Evolutionary conservation across 1,140 invertebrate species (phyloP), one percentile per base, ranked within the genome.

Genomic region (Drosophila lini): DNA sequence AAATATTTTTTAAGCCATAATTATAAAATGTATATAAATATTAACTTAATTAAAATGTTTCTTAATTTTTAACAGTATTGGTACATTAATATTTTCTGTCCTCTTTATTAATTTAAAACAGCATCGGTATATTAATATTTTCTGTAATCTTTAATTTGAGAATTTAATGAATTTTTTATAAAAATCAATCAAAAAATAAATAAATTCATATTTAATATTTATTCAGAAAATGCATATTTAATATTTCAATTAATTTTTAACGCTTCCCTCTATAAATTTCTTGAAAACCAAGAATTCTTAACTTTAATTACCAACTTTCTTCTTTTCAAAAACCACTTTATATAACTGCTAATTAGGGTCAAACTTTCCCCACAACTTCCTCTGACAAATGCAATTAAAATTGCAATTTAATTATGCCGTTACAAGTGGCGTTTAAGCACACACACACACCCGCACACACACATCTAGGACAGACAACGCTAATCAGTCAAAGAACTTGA

Each of bases 401-500:
- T 48, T 58, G 68, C 34, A 58, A 64, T 70, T 70, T 70, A 70
- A 71, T 71, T 70, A 58, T 71, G 65, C 28, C 16, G 16, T 41
- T 47, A 69, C 50, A 56, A 70, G 48, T 69, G 61, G 31, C 47
- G 64, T 15, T 69, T 22, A 34, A 41, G 36, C 11, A n/a, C 16
- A 15, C 11, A n/a, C n/a, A n/a, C n/a, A 22, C 38, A 36, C 16
- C 34, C 6, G 13, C 38, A 45, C 47, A 53, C 38, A n/a, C 40
- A 8, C 38, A 28, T 5, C 1, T 1, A 8, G 19, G 28, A 22
- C 32, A 53, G 32, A 36, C 50, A 53, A 16, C 47, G 64, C 65
- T 71, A 71, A 71, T 71, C 64, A 71, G 36, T 71, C 68, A 71
- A 70, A 71, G 68, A 70, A 68, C 50, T 60, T 50, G 52, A 34